Evolutionary conservation across 1,140 invertebrate genomes (phyloP).

Genomic region (Samia ricini): DNA sequence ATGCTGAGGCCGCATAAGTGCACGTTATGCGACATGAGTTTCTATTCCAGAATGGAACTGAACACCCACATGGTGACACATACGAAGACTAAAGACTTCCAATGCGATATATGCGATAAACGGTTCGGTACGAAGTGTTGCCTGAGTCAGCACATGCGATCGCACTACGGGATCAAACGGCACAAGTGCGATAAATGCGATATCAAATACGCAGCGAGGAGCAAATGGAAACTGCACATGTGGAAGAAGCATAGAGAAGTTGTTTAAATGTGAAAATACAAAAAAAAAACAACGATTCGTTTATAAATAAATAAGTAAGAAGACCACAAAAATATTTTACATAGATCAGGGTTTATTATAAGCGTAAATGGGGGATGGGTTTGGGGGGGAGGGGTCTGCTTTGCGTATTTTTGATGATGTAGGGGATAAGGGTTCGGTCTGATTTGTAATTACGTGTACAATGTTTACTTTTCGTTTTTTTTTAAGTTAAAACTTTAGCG

Average conservation of each 20-base stretch:
- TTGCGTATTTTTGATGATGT: no score
- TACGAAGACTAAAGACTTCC: conserved; percentile 83
- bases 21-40: conserved; percentile 22
- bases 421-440: no score
- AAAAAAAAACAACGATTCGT: neutral
- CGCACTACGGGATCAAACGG: conserved; percentile 5
- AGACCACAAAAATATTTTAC: no score
- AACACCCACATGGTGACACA: conserved; percentile 60
- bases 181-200: conserved; percentile 6
- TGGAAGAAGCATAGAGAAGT: conserved; percentile 6
- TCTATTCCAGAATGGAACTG: conserved; percentile 22
- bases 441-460: no score
- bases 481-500: no score
- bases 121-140: conserved; percentile 68
- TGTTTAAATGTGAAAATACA: neutral
- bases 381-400: no score
- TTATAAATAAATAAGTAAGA: no score
- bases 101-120: conserved; percentile 80
- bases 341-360: no score
- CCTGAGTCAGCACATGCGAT: conserved; percentile 14
- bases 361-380: no score
- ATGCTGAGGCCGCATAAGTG: conserved; percentile 23
- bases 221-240: conserved; percentile 1
- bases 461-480: no score
- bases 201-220: conserved; percentile 1